Percentiles rank a stretch among this genome's conserved stretches.
Evolutionary conservation across 2,797 vertebrate genomes (phyloP).

Genomic region (Rousettus madagascariensis): DNA sequence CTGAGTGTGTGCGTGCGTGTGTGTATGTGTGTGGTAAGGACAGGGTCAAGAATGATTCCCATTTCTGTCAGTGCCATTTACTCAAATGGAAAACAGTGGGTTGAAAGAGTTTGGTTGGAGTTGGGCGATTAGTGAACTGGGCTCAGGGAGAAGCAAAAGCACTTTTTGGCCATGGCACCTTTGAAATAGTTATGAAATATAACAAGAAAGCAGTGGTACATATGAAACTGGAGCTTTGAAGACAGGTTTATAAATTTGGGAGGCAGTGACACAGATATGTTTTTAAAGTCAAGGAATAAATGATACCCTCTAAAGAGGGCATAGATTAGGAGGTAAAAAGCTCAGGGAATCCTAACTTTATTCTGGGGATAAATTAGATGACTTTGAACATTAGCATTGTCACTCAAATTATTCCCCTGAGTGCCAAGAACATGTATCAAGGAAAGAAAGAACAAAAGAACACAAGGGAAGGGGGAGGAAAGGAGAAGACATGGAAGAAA

Average conservation of each 20-base stretch:
- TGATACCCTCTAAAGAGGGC: background rate
- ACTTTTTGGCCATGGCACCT: background rate
- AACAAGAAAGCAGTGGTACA: background rate
- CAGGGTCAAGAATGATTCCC: background rate
- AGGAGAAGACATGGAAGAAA: background rate
- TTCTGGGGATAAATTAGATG: slow-evolving; percentile 39
- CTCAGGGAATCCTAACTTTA: background rate
- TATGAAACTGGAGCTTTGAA: background rate
- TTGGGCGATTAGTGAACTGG: background rate
- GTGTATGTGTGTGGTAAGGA: background rate
- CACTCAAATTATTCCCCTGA: background rate
- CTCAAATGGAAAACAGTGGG: background rate
- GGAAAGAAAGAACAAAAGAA: background rate
- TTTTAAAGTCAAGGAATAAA: background rate
- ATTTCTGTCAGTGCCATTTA: background rate
- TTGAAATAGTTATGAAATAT: background rate
- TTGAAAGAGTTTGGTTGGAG: background rate
- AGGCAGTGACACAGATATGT: background rate
- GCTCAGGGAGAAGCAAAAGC: background rate
- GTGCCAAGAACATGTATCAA: background rate
- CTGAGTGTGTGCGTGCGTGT: background rate
- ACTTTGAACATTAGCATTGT: background rate
- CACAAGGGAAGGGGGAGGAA: background rate
- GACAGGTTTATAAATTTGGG: background rate
- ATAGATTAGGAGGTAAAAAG: background rate